A percentile compares a stretch with the other conserved stretches of the same genome.
These are phyloP conservation scores for Drosophila neonasuta DNA, from an alignment of 2,888 invertebrate species.

Conservation along the genomic window DNA sequence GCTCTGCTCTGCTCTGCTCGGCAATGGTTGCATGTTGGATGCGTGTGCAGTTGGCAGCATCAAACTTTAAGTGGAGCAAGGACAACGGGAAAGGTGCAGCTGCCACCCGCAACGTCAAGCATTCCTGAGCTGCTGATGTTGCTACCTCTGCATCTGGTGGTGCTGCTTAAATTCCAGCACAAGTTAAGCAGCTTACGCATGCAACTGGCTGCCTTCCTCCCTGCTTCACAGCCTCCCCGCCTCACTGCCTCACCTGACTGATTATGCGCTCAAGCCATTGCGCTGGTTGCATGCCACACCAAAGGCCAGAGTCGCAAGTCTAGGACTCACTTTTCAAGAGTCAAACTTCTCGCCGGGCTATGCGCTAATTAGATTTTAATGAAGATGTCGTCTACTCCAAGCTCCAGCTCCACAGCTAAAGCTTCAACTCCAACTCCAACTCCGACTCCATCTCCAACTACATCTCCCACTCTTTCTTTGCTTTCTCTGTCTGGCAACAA, in stretches of 20 bases:
- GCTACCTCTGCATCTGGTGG: constrained; percentile 39
- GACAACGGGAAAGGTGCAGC: constrained; percentile 60
- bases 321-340: constrained; percentile 40
- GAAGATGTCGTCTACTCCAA: constrained; percentile 74
- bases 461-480: neutral
- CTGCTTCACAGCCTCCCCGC: neutral
- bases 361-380: constrained; percentile 81
- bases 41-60: constrained; percentile 62
- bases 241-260: constrained; percentile 30
- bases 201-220: constrained; percentile 31
- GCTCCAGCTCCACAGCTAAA: neutral
- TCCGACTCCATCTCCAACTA: constrained; percentile 17
- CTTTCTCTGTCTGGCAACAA: constrained; percentile 42
- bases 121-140: constrained; percentile 53
- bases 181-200: constrained; percentile 73
- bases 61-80: constrained; percentile 78
- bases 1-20: neutral
- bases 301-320: constrained; percentile 31
- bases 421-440: constrained; percentile 4
- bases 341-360: constrained; percentile 45
- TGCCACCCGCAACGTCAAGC: constrained; percentile 29
- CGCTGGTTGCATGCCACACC: constrained; percentile 6
- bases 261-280: constrained; percentile 43
- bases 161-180: constrained; percentile 63
- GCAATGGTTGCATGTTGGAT: constrained; percentile 32